A percentile compares a stretch with the other conserved stretches of the same genome.
phyloP scores from a whole-genome alignment of 2,113 vertebrate species.

The human (Homo sapiens) region DNA sequence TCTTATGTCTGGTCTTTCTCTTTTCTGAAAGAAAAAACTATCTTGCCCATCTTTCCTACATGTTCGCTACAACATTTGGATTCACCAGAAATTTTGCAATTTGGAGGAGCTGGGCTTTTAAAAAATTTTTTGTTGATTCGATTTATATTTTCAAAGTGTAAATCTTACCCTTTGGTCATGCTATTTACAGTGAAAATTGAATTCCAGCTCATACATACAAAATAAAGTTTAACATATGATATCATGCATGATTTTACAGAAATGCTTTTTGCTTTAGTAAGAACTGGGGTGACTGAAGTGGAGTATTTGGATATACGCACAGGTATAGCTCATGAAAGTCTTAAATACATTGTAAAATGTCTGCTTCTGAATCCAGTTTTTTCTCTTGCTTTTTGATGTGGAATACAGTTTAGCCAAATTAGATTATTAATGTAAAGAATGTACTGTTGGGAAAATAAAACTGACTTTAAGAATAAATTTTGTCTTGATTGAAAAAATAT shows the following conservation, averaged over 20 bases:
- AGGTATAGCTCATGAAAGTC: neutral
- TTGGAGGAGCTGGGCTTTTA: neutral
- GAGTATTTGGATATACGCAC: neutral
- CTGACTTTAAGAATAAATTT: conserved; percentile 39
- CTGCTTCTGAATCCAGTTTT: neutral
- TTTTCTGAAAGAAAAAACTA: neutral
- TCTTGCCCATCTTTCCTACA: neutral
- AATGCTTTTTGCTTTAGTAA: conserved; percentile 29
- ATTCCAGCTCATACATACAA: neutral
- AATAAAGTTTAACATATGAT: neutral
- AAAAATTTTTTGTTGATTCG: neutral
- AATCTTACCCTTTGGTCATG: neutral
- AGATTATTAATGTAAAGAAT: conserved; percentile 38
- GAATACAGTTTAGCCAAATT: conserved; percentile 41
- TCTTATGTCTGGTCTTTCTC: neutral
- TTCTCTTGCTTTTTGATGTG: conserved; percentile 12
- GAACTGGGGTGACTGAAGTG: neutral
- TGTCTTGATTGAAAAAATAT: conserved; percentile 33
- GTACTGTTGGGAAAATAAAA: conserved; percentile 43
- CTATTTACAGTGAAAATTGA: neutral
- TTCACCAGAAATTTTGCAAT: neutral
- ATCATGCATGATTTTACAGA: neutral
- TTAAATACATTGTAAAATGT: neutral
- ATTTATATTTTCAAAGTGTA: neutral
- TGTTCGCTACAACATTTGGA: neutral